These are phyloP conservation scores for Cyrtonyx montezumae DNA, from an alignment of 2,113 vertebrate species.

Conservation along the genomic window DNA sequence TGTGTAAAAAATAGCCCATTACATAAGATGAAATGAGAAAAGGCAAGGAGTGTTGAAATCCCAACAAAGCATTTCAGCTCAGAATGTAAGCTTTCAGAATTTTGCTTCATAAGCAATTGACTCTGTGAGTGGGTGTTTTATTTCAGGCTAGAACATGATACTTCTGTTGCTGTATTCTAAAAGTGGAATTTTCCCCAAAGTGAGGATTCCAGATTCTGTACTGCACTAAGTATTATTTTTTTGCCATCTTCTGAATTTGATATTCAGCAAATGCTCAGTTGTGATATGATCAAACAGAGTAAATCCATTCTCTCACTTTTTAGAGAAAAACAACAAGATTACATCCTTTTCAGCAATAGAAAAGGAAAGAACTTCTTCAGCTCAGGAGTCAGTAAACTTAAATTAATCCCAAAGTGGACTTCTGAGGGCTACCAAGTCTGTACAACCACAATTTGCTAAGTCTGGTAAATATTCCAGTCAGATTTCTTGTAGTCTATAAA, in stretches of 20 bases:
- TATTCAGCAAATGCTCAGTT: neutral
- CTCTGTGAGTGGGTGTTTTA: slow-evolving; percentile 25
- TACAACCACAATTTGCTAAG: neutral
- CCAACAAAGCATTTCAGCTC: slow-evolving; percentile 17
- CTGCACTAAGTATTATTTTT: neutral
- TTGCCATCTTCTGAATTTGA: neutral
- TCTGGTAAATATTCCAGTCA: neutral
- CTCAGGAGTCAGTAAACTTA: neutral
- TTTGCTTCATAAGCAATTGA: slow-evolving; percentile 44
- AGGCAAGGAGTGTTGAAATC: neutral
- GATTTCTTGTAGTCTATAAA: neutral
- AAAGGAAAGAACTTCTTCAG: neutral
- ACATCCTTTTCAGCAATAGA: neutral
- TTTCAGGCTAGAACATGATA: slow-evolving; percentile 13
- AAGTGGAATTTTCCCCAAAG: slow-evolving; percentile 8
- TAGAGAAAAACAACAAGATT: neutral
- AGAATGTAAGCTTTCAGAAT: slow-evolving; percentile 21
- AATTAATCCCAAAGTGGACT: neutral
- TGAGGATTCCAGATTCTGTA: neutral
- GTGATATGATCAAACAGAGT: neutral
- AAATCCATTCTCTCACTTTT: neutral
- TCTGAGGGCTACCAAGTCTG: neutral
- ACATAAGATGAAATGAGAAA: slow-evolving; percentile 1
- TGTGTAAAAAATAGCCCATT: neutral
- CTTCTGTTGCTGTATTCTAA: slow-evolving; percentile 15